Evolutionary conservation across 2,113 vertebrate species (phyloP).

Genomic region (Corvus moneduloides): DNA sequence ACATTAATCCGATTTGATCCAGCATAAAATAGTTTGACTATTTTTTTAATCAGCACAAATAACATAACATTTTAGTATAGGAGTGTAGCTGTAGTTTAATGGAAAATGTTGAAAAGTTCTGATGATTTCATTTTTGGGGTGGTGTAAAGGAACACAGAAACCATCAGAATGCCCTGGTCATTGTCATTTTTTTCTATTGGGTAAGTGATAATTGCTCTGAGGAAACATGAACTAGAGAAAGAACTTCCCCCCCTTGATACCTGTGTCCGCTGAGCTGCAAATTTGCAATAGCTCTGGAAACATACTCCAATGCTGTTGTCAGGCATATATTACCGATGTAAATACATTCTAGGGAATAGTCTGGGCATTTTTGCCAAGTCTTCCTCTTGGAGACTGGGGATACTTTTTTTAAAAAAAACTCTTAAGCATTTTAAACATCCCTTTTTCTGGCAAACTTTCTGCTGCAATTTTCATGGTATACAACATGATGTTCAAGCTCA

Average conservation of each 20-base stretch:
- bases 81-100: background rate
- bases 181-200: accelerated
- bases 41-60: background rate
- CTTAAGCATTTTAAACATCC: background rate
- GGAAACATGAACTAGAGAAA: background rate
- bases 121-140: background rate
- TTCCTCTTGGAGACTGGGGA: background rate
- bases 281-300: background rate
- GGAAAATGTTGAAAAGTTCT: background rate
- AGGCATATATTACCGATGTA: background rate
- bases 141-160: background rate
- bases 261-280: background rate
- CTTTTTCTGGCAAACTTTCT: background rate
- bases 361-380: background rate
- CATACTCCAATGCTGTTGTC: background rate
- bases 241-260: background rate
- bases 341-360: background rate
- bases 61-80: background rate
- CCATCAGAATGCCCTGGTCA: background rate
- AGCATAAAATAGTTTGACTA: background rate
- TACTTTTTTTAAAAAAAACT: background rate
- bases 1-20: background rate
- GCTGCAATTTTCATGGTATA: background rate
- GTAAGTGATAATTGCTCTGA: background rate
- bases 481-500: background rate